Base-by-base conservation (phyloP, 2,797 vertebrate genomes). In the Glossophaga mutica region DNA sequence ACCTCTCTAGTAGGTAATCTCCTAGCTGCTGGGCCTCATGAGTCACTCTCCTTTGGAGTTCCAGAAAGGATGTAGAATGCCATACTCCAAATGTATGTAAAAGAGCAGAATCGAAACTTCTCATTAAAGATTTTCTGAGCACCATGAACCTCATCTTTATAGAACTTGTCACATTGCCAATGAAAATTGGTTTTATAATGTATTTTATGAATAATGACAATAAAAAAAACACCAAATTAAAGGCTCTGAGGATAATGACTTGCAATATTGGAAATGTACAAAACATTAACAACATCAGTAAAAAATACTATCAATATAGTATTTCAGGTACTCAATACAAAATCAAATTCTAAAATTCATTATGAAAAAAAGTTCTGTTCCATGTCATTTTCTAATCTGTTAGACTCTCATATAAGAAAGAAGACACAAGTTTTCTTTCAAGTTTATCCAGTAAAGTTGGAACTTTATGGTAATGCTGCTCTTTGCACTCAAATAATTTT, bases 401-500 rank as follows among this genome's bases (percentile, higher is more conserved):
- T 77, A 44, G 92, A 79, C 7, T 84, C 15, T 65, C 22, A 79
- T 44, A 84, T 88, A 52, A 83, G 50, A 88, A 94, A 89, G 0
- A 84, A 90, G 67, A 93, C 6, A 46, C 19, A 94, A 44, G 4
- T 71, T 91, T 34, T 95, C 50, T 88, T 82, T 92, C 62, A 90
- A 76, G 46, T 94, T 70, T 91, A 88, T 2, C 32, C 18, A 18
- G 34, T 85, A 81, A 85, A 94, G 29, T 95, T 96, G 6, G 22
- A 87, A 91, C 37, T 88, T 94, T 93, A 87, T 82, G 91, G 65
- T 37, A 67, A 42, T 48, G 74, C 1, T 91, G 44, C 7, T 96
- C 73, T 90, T 91, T 91, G 44, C 50, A 95, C 14, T 96, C 73
- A 83, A 92, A 87, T 90, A 81, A 93, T 91, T 96, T 95, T 95